Percentiles rank a stretch among this genome's conserved stretches.
Conservation (phyloP, 1,140 invertebrate genomes). For the Mercenaria mercenaria region DNA sequence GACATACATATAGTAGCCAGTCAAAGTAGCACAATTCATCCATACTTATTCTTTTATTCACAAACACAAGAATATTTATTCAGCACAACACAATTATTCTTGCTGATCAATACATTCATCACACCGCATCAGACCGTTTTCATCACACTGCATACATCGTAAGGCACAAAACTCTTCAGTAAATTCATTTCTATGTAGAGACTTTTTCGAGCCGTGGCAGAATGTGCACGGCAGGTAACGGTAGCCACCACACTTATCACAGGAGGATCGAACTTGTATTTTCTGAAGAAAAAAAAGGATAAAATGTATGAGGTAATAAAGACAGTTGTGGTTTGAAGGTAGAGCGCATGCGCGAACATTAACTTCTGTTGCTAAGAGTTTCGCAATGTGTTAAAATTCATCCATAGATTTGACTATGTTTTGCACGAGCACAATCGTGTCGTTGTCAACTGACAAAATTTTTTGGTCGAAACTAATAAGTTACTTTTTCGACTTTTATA, state of each 20-base stretch:
- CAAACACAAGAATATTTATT: neutral
- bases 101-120: conserved; percentile 89
- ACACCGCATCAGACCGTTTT: conserved; percentile 96
- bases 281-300: conserved; percentile 83
- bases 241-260: conserved; percentile 96
- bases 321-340: no score
- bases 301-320: neutral
- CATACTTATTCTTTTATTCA: no score
- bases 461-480: no score
- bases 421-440: no score
- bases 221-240: conserved; percentile 94
- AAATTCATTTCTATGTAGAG: conserved; percentile 96
- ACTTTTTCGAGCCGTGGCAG: conserved; percentile 98
- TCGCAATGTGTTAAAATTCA: no score
- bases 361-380: no score
- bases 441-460: no score
- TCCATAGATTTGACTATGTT: no score
- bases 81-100: conserved; percentile 68
- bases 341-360: no score
- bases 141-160: conserved; percentile 98
- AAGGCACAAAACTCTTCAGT: conserved; percentile 96
- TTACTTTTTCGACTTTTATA: no score
- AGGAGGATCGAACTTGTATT: conserved; percentile 92
- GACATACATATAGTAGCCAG: no score
- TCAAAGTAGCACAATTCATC: no score